phyloP scores from a whole-genome alignment of 1,140 invertebrate genomes.

The Nasonia longicornis region DNA sequence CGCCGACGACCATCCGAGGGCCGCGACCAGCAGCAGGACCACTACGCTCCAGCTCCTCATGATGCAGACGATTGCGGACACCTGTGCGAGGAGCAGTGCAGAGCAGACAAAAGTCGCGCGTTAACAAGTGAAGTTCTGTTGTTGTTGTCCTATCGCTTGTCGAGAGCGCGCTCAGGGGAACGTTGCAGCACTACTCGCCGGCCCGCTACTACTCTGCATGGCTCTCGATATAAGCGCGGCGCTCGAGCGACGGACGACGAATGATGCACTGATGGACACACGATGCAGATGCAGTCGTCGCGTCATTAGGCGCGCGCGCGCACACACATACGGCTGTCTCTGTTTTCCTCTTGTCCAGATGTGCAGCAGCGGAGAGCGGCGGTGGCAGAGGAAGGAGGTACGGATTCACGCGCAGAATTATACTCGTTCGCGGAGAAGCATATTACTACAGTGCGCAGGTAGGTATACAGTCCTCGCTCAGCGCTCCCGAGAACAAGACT shows the following conservation, averaged over 20 bases:
- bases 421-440: neutral
- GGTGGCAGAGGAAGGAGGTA: too few species aligned
- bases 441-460: too few species aligned
- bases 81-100: neutral
- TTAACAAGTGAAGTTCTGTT: neutral
- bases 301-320: slow-evolving; percentile 2
- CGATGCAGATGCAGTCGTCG: neutral
- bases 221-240: neutral
- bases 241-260: neutral
- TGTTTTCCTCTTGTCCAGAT: neutral
- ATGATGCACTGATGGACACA: neutral
- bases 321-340: neutral
- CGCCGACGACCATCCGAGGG: slow-evolving; percentile 49
- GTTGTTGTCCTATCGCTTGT: neutral
- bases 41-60: neutral
- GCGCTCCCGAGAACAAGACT: slow-evolving; percentile 47
- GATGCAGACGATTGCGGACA: neutral
- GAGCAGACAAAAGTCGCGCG: too few species aligned
- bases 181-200: slow-evolving; percentile 8
- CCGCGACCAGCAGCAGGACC: neutral
- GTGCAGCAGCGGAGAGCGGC: too few species aligned
- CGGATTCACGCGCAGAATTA: too few species aligned
- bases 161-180: neutral
- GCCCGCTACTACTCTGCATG: slow-evolving; percentile 1
- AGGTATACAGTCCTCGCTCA: neutral